A percentile compares a stretch with the other conserved stretches of the same genome.
Evolutionary conservation across 2,888 invertebrate species (phyloP).

Genomic region (Melanostoma scalare): DNA sequence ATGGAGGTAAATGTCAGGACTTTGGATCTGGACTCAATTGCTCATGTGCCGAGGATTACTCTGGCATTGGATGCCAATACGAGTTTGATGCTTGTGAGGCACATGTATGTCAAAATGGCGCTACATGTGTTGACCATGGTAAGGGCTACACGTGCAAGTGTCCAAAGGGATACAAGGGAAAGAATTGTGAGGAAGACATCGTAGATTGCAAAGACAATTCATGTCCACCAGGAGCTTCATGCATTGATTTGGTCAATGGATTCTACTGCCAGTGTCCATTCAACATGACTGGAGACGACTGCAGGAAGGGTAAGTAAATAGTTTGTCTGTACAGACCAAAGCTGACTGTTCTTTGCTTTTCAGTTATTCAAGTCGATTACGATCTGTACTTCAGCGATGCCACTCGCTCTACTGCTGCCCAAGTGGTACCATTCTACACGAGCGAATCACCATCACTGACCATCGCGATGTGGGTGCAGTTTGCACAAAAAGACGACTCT

Average conservation of each 20-base stretch:
- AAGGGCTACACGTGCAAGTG: constrained; percentile 93
- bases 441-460: constrained; percentile 90
- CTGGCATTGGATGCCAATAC: constrained; percentile 95
- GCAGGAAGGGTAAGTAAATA: constrained; percentile 91
- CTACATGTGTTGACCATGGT: constrained; percentile 93
- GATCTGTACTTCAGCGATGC: constrained; percentile 97
- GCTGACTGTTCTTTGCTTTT: constrained; percentile 76
- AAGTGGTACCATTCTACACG: constrained; percentile 95
- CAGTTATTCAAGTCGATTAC: constrained; percentile 98
- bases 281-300: constrained; percentile 97
- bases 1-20: constrained; percentile 97
- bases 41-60: constrained; percentile 92
- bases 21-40: constrained; percentile 97
- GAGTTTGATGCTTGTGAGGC: constrained; percentile 96
- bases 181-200: constrained; percentile 95
- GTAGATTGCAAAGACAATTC: constrained; percentile 96
- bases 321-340: too few relatives aligned
- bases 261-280: constrained; percentile 99
- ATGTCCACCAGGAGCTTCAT: constrained; percentile 95
- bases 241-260: constrained; percentile 93
- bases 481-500: constrained; percentile 93
- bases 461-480: constrained; percentile 98
- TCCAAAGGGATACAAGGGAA: constrained; percentile 90
- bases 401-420: constrained; percentile 93
- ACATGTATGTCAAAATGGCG: constrained; percentile 95